Percentiles rank a stretch among this genome's conserved stretches.
Conservation (phyloP, 2,113 vertebrate genomes). For the Dasyornis broadbenti region DNA sequence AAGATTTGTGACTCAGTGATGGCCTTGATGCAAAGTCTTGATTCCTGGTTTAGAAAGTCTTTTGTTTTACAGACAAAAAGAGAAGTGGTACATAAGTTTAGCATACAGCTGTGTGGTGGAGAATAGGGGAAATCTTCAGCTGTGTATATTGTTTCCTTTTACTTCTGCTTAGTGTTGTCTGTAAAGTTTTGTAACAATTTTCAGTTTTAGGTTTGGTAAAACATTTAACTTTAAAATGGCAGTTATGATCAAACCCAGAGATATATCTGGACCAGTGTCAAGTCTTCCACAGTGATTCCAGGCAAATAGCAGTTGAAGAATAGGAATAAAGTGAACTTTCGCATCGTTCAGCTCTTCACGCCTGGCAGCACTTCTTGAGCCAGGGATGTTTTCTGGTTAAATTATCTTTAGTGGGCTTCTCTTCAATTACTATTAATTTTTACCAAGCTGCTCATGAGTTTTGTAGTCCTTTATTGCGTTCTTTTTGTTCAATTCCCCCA, state of each 20-base stretch:
- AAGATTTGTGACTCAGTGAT: background rate
- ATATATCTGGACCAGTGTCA: background rate
- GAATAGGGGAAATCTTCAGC: background rate
- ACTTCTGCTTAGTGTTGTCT: background rate
- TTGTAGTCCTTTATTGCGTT: background rate
- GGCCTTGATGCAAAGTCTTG: background rate
- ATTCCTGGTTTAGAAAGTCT: background rate
- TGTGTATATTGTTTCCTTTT: background rate
- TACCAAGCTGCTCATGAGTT: background rate
- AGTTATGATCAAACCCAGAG: background rate
- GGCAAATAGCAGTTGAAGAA: background rate
- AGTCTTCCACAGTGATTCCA: background rate
- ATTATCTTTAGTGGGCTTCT: background rate
- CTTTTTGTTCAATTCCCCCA: rapidly evolving
- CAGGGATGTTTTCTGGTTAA: background rate
- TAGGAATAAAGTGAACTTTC: background rate
- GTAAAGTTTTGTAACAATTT: background rate
- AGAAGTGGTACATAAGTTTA: background rate
- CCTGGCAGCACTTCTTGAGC: background rate
- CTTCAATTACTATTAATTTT: background rate
- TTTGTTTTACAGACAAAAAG: background rate
- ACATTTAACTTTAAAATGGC: background rate
- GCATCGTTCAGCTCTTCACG: background rate
- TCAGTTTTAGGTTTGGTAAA: background rate
- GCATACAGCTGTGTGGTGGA: background rate